Evolutionary conservation across 2,113 vertebrate genomes (phyloP).

Genomic region (Larimichthys crocea): DNA sequence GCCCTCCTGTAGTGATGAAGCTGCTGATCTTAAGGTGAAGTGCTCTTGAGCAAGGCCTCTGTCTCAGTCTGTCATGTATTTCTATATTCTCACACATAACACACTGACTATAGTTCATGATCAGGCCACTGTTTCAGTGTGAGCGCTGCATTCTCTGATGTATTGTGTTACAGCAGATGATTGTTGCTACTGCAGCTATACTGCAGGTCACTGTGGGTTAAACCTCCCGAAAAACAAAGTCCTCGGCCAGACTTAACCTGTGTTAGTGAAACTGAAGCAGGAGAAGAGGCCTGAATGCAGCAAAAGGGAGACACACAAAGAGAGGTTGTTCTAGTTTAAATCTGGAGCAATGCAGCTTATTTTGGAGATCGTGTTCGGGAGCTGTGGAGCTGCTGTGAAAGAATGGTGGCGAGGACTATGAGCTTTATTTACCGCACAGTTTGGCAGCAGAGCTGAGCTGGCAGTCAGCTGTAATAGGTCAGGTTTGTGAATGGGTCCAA

Average conservation of each 20-base stretch:
- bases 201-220: background rate
- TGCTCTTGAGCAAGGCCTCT: constrained; percentile 1
- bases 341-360: constrained; percentile 62
- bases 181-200: too few relatives aligned
- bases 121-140: too few relatives aligned
- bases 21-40: background rate
- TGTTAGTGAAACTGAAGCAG: background rate
- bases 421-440: constrained; percentile 45
- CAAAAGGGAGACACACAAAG: background rate
- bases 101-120: background rate
- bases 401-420: constrained; percentile 21
- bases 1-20: background rate
- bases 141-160: background rate
- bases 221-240: background rate
- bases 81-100: background rate
- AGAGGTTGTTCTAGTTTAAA: constrained; percentile 55
- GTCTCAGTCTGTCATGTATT: background rate
- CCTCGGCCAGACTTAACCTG: constrained; percentile 11
- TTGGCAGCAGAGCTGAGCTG: constrained; percentile 53
- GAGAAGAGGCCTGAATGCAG: constrained; percentile 16
- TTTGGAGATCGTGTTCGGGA: constrained; percentile 49
- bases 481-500: constrained; percentile 31
- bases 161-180: background rate
- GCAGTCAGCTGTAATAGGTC: constrained; percentile 41
- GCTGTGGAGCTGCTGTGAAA: constrained; percentile 27